These are phyloP conservation scores for human (Homo sapiens) DNA, from an alignment of 2,113 vertebrate genomes.

Conservation along the genomic window DNA sequence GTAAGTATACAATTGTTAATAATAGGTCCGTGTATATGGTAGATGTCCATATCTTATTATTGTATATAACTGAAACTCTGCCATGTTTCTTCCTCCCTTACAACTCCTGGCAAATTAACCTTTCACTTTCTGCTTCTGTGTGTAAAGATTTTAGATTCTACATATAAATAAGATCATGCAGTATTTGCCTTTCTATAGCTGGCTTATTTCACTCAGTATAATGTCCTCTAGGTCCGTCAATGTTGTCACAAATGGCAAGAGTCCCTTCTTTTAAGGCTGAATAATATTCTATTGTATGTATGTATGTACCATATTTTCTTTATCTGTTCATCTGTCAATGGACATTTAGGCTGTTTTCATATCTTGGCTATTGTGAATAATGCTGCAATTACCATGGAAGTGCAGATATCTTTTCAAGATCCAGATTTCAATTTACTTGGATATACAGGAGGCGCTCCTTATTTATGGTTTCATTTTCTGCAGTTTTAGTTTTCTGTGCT, in stretches of 20 bases:
- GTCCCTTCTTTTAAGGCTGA: neutral
- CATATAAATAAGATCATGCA: neutral
- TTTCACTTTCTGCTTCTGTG: neutral
- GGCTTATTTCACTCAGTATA: neutral
- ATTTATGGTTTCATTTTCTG: no score
- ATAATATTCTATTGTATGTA: neutral
- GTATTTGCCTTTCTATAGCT: neutral
- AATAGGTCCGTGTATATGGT: no score
- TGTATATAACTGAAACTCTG: neutral
- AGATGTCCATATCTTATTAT: neutral
- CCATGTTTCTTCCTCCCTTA: neutral
- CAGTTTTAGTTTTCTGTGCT: no score
- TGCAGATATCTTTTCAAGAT: neutral
- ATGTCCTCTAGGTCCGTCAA: neutral
- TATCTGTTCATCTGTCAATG: neutral
- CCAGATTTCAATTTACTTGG: no score
- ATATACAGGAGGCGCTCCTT: no score
- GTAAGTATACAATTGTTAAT: no score
- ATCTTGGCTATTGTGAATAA: neutral
- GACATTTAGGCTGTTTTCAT: neutral
- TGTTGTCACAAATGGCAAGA: neutral
- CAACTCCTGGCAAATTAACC: neutral
- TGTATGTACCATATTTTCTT: neutral
- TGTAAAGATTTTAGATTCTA: neutral
- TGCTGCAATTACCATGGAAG: neutral